Evolutionary conservation across 2,888 invertebrate genomes (phyloP), one percentile per base, ranked within the genome.

Genomic region (Euphydryas editha): DNA sequence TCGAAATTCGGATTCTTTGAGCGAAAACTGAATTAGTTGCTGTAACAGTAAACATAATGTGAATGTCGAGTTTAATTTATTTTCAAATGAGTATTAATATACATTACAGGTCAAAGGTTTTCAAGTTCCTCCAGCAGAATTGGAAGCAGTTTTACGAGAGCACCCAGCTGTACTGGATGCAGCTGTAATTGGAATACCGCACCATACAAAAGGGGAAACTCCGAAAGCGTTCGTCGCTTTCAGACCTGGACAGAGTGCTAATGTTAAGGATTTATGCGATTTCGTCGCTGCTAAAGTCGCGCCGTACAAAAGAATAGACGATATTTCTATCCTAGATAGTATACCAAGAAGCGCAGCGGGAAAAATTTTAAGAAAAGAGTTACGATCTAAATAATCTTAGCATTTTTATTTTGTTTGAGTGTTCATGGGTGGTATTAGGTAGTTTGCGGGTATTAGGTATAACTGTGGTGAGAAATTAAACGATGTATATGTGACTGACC

Each of bases 81-180:
- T 1, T 44, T 5, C 15, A n/a, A 44, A 1, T 20, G 15, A 24
- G 49, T 30, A 20, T 30, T 39, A 90, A 56, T 56, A 61, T 67
- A 15, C 18, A 39, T 76, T 74, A 4, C 82, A 92, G 92, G 96
- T 96, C 0, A 95, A 94, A 88, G 95, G 94, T 5, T 95, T 92
- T 82, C 94, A 97, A 95, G 98, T 98, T 8, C 95, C 98, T 4
- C 98, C 98, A 30, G 98, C 98, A 1, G 98, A 98, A 83, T 84
- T 98, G 39, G 98, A 98, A 87, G 95, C 94, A 39, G 75, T 97
- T 6, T 83, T 98, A 5, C 92, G 96, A 21, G 93, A 94, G 6
- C 96, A 97, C 86, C 96, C 97, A 0, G 94, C 94, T 24, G 93
- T 99, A 0, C 82, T 86, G 13, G 98, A 98, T 75, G 97, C 96